Evolutionary conservation across 2,113 vertebrate species (phyloP).

Genomic region (Cyanoramphus novaezelandiae): DNA sequence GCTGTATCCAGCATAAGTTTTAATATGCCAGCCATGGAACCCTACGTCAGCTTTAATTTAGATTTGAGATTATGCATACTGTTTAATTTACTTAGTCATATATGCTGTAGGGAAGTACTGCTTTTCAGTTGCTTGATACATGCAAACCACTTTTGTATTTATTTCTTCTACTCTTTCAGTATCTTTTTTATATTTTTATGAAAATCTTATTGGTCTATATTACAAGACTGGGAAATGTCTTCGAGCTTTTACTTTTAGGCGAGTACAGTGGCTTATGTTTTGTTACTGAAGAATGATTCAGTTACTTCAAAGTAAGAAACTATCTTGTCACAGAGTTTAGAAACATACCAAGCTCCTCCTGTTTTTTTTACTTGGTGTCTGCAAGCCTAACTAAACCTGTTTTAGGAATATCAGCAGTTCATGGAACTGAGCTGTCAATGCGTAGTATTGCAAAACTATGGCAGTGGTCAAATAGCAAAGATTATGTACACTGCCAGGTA

Average conservation of each 20-base stretch:
- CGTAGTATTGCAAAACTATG: background rate
- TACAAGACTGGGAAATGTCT: background rate
- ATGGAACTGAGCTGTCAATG: background rate
- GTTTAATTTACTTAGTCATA: background rate
- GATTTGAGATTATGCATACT: background rate
- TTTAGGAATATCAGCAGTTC: background rate
- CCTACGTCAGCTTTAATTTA: background rate
- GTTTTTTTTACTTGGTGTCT: background rate
- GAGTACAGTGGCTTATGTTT: background rate
- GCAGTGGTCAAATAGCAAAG: background rate
- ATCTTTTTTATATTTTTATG: background rate
- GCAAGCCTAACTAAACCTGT: background rate
- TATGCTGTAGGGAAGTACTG: background rate
- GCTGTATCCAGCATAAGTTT: background rate
- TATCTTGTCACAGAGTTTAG: background rate
- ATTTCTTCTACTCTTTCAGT: background rate
- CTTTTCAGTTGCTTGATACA: background rate
- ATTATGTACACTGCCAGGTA: background rate
- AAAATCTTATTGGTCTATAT: background rate
- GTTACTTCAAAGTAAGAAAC: background rate
- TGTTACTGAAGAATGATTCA: background rate
- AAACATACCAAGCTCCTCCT: background rate
- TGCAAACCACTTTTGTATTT: background rate
- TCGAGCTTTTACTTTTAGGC: background rate
- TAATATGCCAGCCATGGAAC: background rate